Conservation (phyloP, 2,113 vertebrate species). For the Rhegmatorhina hoffmannsi region DNA sequence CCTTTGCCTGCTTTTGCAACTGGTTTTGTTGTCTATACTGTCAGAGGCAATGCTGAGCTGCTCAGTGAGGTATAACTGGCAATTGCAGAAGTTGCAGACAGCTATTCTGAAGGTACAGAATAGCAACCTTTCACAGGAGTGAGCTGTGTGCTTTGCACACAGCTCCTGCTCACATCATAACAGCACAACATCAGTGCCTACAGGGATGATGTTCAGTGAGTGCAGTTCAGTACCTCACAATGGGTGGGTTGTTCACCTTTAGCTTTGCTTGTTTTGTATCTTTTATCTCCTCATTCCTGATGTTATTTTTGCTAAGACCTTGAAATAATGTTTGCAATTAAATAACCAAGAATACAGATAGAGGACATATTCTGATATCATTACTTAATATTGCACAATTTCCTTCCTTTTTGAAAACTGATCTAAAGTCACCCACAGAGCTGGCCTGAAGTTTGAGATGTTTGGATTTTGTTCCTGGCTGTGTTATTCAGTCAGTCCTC, state of each 20-base stretch:
- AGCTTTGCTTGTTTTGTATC: neutral
- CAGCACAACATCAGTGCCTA: neutral
- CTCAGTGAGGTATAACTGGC: neutral
- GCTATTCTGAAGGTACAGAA: neutral
- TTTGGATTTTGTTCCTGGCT: neutral
- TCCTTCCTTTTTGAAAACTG: neutral
- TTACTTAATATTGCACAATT: neutral
- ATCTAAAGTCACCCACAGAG: neutral
- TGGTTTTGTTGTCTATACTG: neutral
- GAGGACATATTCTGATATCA: neutral
- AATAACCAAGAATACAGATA: neutral
- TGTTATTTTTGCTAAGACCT: neutral
- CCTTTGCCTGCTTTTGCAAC: neutral
- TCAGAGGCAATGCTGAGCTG: neutral
- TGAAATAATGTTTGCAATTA: neutral
- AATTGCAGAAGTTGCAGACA: neutral
- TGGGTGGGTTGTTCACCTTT: neutral
- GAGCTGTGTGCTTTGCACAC: neutral
- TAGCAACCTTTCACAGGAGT: neutral
- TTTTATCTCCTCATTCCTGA: neutral
- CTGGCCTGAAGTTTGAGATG: neutral
- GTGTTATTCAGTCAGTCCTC: neutral
- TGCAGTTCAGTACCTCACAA: neutral
- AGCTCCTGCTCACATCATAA: rapidly evolving
- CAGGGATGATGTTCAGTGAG: neutral